Percentiles rank a stretch among this genome's conserved stretches.
phyloP scores from a whole-genome alignment of 2,797 vertebrate species.

The Chaetophractus vellerosus region DNA sequence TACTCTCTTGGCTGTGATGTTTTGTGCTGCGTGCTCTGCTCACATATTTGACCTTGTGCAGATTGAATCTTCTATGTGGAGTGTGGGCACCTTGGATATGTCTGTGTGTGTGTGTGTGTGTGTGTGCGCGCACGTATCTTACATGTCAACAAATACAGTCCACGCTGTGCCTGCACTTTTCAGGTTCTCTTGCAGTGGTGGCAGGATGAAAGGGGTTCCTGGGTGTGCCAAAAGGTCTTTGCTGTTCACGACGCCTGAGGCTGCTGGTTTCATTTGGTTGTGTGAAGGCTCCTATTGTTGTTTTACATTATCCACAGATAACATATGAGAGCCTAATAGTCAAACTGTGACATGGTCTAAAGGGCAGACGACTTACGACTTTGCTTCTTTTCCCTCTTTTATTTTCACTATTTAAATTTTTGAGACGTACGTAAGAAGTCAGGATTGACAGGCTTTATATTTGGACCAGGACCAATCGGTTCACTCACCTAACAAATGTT shows the following conservation, averaged over 20 bases:
- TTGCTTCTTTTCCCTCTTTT: not conserved
- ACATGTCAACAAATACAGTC: not conserved
- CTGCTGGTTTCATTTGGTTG: not conserved
- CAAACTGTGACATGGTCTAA: not conserved
- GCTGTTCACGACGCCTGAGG: not conserved
- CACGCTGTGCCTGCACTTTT: not conserved
- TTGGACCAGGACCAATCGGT: not conserved
- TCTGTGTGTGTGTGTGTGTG: no score
- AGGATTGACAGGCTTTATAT: not conserved
- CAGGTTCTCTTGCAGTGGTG: not conserved
- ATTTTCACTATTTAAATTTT: not conserved
- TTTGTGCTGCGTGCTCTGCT: not conserved
- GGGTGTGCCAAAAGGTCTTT: not conserved
- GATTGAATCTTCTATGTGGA: not conserved
- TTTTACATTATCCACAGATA: not conserved
- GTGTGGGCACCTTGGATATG: not conserved
- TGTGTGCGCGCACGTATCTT: fast-evolving
- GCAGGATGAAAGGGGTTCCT: not conserved
- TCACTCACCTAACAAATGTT: no score
- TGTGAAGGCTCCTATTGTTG: not conserved
- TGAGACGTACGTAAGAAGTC: not conserved
- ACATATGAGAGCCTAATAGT: not conserved
- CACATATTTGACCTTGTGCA: not conserved
- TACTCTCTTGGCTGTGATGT: not conserved
- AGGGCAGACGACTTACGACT: not conserved